These are phyloP conservation scores for Sitophilus oryzae DNA, from an alignment of 1,140 invertebrate species.

Conservation along the genomic window DNA sequence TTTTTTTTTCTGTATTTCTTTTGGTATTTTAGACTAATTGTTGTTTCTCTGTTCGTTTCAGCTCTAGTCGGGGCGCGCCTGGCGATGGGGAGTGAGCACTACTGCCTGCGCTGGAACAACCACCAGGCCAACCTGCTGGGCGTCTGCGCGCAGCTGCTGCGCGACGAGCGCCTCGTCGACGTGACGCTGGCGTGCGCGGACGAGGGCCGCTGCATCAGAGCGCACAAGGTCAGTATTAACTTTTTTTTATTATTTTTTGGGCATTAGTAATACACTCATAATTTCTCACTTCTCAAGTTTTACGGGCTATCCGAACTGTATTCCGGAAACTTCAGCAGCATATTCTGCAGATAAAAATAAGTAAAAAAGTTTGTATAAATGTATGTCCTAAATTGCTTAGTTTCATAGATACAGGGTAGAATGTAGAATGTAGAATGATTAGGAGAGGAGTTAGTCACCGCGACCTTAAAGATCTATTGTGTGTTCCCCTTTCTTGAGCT, in stretches of 20 bases:
- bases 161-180: constrained; percentile 91
- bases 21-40: background rate
- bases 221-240: constrained; percentile 68
- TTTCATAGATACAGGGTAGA: too few relatives aligned
- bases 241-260: background rate
- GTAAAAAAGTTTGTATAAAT: too few relatives aligned
- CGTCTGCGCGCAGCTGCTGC: constrained; percentile 89
- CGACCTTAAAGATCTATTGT: too few relatives aligned
- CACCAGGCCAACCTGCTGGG: constrained; percentile 92
- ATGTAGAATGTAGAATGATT: too few relatives aligned
- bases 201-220: constrained; percentile 86
- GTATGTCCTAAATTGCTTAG: too few relatives aligned
- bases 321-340: too few relatives aligned
- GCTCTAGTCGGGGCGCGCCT: constrained; percentile 20
- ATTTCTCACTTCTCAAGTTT: too few relatives aligned
- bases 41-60: constrained; percentile 13
- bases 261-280: background rate
- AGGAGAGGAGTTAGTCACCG: too few relatives aligned
- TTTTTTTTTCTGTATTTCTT: background rate
- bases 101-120: constrained; percentile 94
- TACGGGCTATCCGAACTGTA: too few relatives aligned
- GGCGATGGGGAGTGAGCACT: constrained; percentile 92
- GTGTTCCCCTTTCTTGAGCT: too few relatives aligned
- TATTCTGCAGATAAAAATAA: too few relatives aligned
- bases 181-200: constrained; percentile 85